Evolutionary conservation across 2,888 invertebrate genomes (phyloP).

Genomic region (Bugulina stolonifera): DNA sequence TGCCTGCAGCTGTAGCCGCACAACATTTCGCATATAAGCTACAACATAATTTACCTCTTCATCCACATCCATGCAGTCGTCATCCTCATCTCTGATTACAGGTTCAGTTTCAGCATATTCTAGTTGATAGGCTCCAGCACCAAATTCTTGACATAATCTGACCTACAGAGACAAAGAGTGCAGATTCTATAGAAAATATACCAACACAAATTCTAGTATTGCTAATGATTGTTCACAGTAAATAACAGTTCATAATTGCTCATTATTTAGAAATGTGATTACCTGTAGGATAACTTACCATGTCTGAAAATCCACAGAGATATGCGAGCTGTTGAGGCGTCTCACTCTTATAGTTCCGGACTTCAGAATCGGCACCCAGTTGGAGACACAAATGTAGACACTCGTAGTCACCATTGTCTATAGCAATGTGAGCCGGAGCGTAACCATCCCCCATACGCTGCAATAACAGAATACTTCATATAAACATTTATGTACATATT

Average conservation of each 20-base stretch:
- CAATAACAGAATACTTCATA: background rate
- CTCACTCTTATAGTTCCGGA: background rate
- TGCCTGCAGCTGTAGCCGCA: too few species aligned
- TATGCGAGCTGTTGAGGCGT: constrained; percentile 19
- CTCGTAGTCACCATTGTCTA: constrained; percentile 21
- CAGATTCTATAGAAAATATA: too few species aligned
- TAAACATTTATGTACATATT: background rate
- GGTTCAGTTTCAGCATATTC: constrained; percentile 16
- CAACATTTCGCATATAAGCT: too few species aligned
- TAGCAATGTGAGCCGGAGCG: constrained; percentile 18
- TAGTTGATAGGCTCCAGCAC: constrained; percentile 11
- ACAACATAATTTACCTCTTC: constrained; percentile 24
- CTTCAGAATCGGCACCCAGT: constrained; percentile 11
- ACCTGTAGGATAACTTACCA: background rate
- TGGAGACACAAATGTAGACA: background rate
- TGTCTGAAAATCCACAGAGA: background rate
- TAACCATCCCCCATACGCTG: constrained; percentile 16
- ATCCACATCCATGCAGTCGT: constrained; percentile 14
- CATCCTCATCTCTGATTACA: background rate
- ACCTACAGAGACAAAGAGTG: constrained; percentile 1
- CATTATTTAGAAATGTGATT: too few species aligned
- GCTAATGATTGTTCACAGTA: too few species aligned
- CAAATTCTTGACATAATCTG: background rate
- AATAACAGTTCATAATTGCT: too few species aligned
- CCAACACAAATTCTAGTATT: too few species aligned